Evolutionary conservation across 2,888 invertebrate genomes (phyloP), one percentile per base, ranked within the genome.

Genomic region (Watsonalla cultraria): DNA sequence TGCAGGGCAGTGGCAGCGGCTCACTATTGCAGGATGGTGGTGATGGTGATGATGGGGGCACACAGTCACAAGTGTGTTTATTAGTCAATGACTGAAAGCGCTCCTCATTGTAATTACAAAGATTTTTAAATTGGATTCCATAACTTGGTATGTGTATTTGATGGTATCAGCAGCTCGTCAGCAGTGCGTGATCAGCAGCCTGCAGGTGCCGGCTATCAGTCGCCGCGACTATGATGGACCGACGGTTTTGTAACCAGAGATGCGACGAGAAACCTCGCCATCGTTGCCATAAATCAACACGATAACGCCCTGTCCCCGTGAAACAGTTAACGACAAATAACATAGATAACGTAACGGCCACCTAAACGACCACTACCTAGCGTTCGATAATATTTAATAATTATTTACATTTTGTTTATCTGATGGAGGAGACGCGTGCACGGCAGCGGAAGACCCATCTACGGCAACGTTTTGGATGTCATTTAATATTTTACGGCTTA

Each of bases 241-340:
- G 69, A 65, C 68, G 61, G 70, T 62, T 69, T 78, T 80, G 86
- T 81, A 85, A 86, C 78, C 78, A 72, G 79, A 87, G 81, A 78
- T 73, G 76, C 65, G 66, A 72, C 72, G 68, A 71, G 68, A 80
- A 73, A 74, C 76, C 79, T 75, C 65, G 64, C 63, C 70, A 69
- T 68, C 71, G 62, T 70, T 75, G 82, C 84, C 63, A 86, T 90
- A 90, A 89, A 81, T 90, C 88, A 89, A 75, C 65, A 68, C 77
- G 90, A 90, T 90, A 90, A 82, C 78, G 74, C 76, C 70, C 72
- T 72, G 76, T 74, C 77, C 78, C 49, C 77, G 72, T 76, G 72
- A 77, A 82, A 84, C 82, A 84, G 85, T 85, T 83, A 82, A 82
- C 87, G 86, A 89, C 90, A 89, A 90, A 88, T 88, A 87, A 86